Base-by-base conservation (phyloP, 2,888 invertebrate genomes). In the Petrolisthes cinctipes region DNA sequence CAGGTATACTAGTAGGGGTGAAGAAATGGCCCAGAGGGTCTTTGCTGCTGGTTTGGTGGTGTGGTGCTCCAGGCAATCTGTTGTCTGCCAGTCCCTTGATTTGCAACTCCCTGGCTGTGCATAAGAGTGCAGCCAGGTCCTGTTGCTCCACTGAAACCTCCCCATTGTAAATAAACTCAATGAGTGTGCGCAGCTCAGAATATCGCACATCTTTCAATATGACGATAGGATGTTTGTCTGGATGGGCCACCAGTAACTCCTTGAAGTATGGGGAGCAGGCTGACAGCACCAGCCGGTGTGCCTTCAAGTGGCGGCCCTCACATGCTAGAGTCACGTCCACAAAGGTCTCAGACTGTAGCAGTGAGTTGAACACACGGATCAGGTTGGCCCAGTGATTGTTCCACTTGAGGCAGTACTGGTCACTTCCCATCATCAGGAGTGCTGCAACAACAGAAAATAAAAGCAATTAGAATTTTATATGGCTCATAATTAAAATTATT, bases 91-190 rank as follows among this genome's bases (percentile, higher is more conserved):
- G 92, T 0, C 97, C 97, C 54, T 97, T 95, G 86, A 97, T 96
- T 93, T 97, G 97, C 75, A 97, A 93, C 91, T 95, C 96, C 93
- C 97, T 97, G 6, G 97, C 97, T 91, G 97, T 97, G 92, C 96
- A 95, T 90, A 97, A 93, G 91, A 97, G 93, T 17, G 97, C 97
- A 4, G 97, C 96, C 91, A 97, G 97, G 93, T 97, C 97, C 91
- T 97, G 97, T 93, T 97, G 97, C 85, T 96, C 96, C 91, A 98
- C 97, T 93, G 97, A 97, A 91, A 98, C 97, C 94, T 98, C 97
- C n/a, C 98, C 98, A 92, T 96, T 96, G 94, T 98, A 98, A 97
- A 98, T 98, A 92, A 97, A 98, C 93, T 98, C 97, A 82, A 98
- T 97, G 89, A 96, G 96, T 89, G 97, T 97, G 93, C 97, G 97